phyloP scores from a whole-genome alignment of 2,797 vertebrate species.

The Leptodactylus fallax region DNA sequence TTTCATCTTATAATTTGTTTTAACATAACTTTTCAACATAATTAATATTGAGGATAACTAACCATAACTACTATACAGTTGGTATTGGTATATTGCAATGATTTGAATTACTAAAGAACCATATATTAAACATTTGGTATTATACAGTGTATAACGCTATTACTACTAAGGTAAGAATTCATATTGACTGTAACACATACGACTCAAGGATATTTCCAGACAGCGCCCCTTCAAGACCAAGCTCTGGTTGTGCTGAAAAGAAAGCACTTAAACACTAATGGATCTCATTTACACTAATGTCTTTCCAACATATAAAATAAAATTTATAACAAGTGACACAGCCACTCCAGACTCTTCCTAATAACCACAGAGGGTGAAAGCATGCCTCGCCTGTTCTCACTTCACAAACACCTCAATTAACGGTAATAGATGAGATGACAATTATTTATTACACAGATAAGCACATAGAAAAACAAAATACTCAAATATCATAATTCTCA shows the following conservation, averaged over 20 bases:
- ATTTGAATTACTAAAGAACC: not conserved
- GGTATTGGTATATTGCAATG: not conserved
- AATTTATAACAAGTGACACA: slow-evolving; percentile 36
- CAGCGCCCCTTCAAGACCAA: not conserved
- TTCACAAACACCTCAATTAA: slow-evolving; percentile 35
- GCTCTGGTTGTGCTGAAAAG: slow-evolving; percentile 3
- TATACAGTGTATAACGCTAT: not conserved
- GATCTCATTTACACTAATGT: slow-evolving; percentile 35
- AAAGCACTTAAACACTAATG: slow-evolving; percentile 45
- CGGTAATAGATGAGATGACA: slow-evolving; percentile 16
- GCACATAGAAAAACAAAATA: not conserved
- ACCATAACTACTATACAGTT: not conserved
- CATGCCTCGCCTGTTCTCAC: not conserved
- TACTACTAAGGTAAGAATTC: not conserved
- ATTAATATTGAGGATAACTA: too few species aligned
- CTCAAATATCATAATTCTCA: not conserved
- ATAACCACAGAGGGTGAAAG: slow-evolving; percentile 21
- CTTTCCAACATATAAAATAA: slow-evolving; percentile 27
- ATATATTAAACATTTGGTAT: too few species aligned
- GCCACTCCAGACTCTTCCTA: slow-evolving; percentile 1
- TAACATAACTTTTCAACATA: too few species aligned
- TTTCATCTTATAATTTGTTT: not conserved
- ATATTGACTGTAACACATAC: not conserved
- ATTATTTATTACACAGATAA: slow-evolving; percentile 17
- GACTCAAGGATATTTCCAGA: not conserved